These are phyloP conservation scores for Cyrtodaria siliqua DNA, from an alignment of 2,888 invertebrate species.

Conservation along the genomic window DNA sequence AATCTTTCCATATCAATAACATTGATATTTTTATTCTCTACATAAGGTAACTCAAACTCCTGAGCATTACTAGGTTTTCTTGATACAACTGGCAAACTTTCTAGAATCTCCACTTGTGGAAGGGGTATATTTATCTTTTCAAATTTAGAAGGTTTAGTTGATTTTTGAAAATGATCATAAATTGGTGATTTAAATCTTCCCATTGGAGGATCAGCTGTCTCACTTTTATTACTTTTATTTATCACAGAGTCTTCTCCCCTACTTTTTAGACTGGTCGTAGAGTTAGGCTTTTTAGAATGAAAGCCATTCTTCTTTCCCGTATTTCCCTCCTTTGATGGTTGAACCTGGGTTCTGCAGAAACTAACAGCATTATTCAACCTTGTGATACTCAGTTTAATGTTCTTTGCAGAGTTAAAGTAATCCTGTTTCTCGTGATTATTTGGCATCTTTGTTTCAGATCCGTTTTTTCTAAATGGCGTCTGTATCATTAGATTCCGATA, in stretches of 20 bases:
- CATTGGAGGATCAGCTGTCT: neutral
- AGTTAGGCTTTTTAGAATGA: neutral
- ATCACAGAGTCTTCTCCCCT: constrained; percentile 10
- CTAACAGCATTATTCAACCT: constrained; percentile 60
- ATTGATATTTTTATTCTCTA: too few species aligned
- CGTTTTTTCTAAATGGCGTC: constrained; percentile 25
- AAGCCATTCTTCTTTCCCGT: neutral
- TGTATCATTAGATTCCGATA: constrained; percentile 44
- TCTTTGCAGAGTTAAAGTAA: constrained; percentile 45
- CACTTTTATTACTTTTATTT: neutral
- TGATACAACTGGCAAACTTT: constrained; percentile 25
- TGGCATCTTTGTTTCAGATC: neutral
- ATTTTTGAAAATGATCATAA: neutral
- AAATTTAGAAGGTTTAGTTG: constrained; percentile 30
- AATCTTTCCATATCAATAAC: too few species aligned
- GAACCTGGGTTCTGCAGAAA: constrained; percentile 51
- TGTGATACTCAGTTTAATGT: constrained; percentile 50
- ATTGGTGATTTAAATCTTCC: neutral
- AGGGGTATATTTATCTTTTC: constrained; percentile 42
- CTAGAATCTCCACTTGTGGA: constrained; percentile 52
- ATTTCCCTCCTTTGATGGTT: constrained; percentile 16
- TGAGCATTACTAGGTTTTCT: neutral
- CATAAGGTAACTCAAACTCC: neutral
- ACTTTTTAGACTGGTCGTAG: neutral
- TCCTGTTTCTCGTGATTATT: constrained; percentile 34